Percentiles rank a stretch among this genome's conserved stretches.
phyloP scores from a whole-genome alignment of 2,797 vertebrate species.

The Danio jaintianensis region DNA sequence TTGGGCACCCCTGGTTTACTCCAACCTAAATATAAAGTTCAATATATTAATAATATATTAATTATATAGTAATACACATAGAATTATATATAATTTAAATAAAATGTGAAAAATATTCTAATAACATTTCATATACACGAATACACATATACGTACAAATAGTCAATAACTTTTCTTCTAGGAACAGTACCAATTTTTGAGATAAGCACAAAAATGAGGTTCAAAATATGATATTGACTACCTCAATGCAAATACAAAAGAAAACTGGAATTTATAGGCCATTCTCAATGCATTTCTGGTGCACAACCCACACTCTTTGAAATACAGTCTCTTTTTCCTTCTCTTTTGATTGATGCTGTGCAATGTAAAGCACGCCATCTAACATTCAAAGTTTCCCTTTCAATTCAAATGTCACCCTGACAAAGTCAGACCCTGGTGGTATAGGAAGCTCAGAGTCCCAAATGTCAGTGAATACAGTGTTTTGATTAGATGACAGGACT shows the following conservation, averaged over 20 bases:
- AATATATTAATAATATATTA: no score
- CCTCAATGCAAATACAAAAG: not conserved
- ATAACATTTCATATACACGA: no score
- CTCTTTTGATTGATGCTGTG: constrained; percentile 57
- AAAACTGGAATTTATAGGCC: not conserved
- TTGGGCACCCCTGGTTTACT: no score
- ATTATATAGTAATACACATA: no score
- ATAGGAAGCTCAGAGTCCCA: constrained; percentile 74
- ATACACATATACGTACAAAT: no score
- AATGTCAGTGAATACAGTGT: constrained; percentile 74
- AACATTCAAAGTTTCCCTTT: constrained; percentile 65
- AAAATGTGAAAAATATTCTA: no score
- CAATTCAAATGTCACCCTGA: constrained; percentile 78
- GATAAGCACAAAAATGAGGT: no score
- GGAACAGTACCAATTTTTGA: no score
- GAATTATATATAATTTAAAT: no score
- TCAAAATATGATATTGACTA: not conserved
- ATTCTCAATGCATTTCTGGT: not conserved
- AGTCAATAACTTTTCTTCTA: no score
- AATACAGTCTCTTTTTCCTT: constrained; percentile 5
- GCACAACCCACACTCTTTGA: constrained; percentile 20
- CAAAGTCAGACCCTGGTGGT: constrained; percentile 73
- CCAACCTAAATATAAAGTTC: no score
- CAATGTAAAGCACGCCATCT: constrained; percentile 62
- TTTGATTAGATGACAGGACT: constrained; percentile 62